phyloP scores from a whole-genome alignment of 2,797 vertebrate genomes.

The Coluber constrictor region DNA sequence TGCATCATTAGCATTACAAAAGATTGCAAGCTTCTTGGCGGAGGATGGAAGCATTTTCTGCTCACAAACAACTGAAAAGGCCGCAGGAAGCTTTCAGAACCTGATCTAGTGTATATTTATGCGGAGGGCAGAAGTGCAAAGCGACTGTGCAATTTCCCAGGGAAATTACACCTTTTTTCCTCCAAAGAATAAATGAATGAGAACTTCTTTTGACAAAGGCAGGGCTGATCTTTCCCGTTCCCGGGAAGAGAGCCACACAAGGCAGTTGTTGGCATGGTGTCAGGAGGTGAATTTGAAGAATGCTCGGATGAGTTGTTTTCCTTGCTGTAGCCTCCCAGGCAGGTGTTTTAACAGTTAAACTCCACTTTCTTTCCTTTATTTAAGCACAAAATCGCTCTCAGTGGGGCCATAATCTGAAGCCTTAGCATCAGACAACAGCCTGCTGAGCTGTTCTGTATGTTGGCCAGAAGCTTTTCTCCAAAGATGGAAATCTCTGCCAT shows the following conservation, averaged over 20 bases:
- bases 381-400: neutral
- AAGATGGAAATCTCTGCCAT: neutral
- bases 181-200: neutral
- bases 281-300: neutral
- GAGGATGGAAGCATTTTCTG: neutral
- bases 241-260: neutral
- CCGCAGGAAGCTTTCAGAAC: neutral
- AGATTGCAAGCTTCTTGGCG: neutral
- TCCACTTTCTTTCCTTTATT: neutral
- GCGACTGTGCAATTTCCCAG: neutral
- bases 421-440: neutral
- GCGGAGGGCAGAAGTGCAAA: neutral
- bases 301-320: neutral
- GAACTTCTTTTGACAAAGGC: neutral
- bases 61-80: neutral
- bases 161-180: neutral
- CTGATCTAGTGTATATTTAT: neutral
- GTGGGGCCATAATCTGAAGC: neutral
- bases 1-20: neutral
- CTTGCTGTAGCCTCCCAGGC: neutral
- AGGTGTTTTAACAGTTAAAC: constrained; percentile 5
- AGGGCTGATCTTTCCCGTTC: neutral
- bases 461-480: neutral
- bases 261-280: neutral
- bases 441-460: neutral